Base-by-base conservation (phyloP, 1,140 invertebrate species). In the Platorchestia sp. region DNA sequence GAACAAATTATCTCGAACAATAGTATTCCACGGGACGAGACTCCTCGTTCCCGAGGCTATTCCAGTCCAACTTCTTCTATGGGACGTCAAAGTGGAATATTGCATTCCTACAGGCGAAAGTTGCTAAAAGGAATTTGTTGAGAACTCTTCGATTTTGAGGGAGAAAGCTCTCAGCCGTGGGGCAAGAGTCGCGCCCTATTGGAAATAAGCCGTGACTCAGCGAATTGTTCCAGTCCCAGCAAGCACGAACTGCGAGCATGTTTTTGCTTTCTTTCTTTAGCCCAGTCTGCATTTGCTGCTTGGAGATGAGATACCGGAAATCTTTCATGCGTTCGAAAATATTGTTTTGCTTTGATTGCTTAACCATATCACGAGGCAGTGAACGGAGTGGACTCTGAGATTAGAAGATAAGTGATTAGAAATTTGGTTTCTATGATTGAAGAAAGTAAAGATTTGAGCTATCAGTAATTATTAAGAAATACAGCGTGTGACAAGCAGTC, bases 1-100 rank as follows among this genome's bases (percentile, higher is more conserved):
- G 91, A 93, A 93, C 91, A 93, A 93, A 93, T 93, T 93, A 93
- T 47, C 91, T 93, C 91, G 91, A 93, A 93, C 91, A 93, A 93
- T 93, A 40, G 40, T 93, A n/a, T 93, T 45, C 45, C 43, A 40
- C 91, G 45, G 45, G 91, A 93, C 43, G 41, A 93, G 43, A 42
- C 91, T 45, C 45, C 91, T 93, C 91, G 36, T 93, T 45, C 45
- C 91, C 91, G 41, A 45, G 45, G 44, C 91, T 93, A 93, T 93
- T 93, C 91, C 91, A 93, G 45, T 47, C 91, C 43, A 93, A 93
- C 91, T 93, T 93, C 40, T 44, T 93, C 43, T 45, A 93, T 93
- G 91, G 91, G 47, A 93, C 45, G 91, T 93, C 91, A 93, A 93
- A 45, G 44, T 93, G 91, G 91, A 93, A 93, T 93, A 93, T 93